Percentiles rank a stretch among this genome's conserved stretches.
Evolutionary conservation across 1,140 invertebrate genomes (phyloP).

Genomic region (Heliothis subflexa): DNA sequence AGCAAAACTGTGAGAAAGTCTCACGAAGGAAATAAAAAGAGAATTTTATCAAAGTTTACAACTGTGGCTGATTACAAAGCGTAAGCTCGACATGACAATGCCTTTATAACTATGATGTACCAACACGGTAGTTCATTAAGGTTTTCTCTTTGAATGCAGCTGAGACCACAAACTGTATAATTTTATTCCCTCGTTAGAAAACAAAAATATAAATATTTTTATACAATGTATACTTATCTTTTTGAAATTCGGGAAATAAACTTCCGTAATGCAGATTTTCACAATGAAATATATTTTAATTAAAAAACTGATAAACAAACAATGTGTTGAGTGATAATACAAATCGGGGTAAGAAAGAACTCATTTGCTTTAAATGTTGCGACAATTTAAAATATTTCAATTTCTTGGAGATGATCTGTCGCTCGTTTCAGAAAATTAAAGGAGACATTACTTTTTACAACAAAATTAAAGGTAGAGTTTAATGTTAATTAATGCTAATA

Average conservation of each 20-base stretch:
- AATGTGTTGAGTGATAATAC: neutral
- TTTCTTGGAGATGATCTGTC: too few species aligned
- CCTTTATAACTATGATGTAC: neutral
- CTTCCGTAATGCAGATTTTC: neutral
- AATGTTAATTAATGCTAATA: too few species aligned
- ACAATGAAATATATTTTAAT: neutral
- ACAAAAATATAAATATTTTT: too few species aligned
- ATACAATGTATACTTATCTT: too few species aligned
- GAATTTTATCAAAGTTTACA: too few species aligned
- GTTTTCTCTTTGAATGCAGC: conserved; percentile 6
- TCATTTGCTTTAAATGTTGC: neutral
- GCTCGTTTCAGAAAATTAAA: too few species aligned
- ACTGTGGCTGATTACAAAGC: neutral
- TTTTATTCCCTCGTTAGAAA: conserved; percentile 9
- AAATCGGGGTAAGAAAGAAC: neutral
- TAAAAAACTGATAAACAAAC: neutral
- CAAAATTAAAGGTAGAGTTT: too few species aligned
- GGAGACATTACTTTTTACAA: too few species aligned
- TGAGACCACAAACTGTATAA: conserved; percentile 14
- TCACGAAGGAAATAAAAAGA: too few species aligned
- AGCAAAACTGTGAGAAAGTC: too few species aligned
- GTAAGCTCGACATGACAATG: neutral
- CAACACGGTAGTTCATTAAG: conserved; percentile 20
- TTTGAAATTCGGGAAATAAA: too few species aligned
- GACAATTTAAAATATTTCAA: neutral